Evolutionary conservation across 2,888 invertebrate genomes (phyloP).

Genomic region (Callyntrura sp.): DNA sequence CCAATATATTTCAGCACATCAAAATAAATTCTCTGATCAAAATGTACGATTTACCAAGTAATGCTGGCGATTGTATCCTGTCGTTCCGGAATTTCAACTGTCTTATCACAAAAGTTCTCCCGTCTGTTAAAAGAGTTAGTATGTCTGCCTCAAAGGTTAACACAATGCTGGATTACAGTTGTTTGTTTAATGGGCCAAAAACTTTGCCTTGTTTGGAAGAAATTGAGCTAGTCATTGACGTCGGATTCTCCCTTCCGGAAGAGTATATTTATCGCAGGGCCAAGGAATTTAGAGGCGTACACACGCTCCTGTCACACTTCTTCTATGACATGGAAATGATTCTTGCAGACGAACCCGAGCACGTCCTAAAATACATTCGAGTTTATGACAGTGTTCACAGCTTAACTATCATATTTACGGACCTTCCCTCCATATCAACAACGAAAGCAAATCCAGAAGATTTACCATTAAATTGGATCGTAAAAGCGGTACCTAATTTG

Average conservation of each 20-base stretch:
- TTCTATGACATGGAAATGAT: conserved; percentile 67
- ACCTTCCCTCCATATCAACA: neutral
- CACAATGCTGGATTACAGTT: conserved; percentile 65
- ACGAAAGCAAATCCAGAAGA: conserved; percentile 61
- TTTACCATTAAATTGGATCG: conserved; percentile 58
- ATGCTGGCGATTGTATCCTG: conserved; percentile 26
- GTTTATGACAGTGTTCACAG: conserved; percentile 39
- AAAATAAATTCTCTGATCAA: conserved; percentile 15
- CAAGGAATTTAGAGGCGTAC: conserved; percentile 17
- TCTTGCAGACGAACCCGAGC: neutral
- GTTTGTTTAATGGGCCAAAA: conserved; percentile 51
- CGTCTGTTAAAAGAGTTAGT: conserved; percentile 33
- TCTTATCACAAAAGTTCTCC: conserved; percentile 47
- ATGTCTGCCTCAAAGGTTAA: conserved; percentile 62
- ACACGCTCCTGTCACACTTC: conserved; percentile 59
- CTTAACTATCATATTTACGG: conserved; percentile 42
- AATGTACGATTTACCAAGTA: conserved; percentile 65
- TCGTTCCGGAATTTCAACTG: conserved; percentile 59
- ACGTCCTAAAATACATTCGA: conserved; percentile 4
- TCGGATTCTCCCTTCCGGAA: conserved; percentile 16
- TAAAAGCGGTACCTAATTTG: conserved; percentile 55
- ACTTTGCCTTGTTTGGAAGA: conserved; percentile 42
- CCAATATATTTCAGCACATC: conserved; percentile 55
- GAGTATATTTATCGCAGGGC: conserved; percentile 50
- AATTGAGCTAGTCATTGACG: conserved; percentile 55